These are phyloP conservation scores for Uropetala carovei DNA, from an alignment of 2,888 invertebrate genomes.

Conservation along the genomic window DNA sequence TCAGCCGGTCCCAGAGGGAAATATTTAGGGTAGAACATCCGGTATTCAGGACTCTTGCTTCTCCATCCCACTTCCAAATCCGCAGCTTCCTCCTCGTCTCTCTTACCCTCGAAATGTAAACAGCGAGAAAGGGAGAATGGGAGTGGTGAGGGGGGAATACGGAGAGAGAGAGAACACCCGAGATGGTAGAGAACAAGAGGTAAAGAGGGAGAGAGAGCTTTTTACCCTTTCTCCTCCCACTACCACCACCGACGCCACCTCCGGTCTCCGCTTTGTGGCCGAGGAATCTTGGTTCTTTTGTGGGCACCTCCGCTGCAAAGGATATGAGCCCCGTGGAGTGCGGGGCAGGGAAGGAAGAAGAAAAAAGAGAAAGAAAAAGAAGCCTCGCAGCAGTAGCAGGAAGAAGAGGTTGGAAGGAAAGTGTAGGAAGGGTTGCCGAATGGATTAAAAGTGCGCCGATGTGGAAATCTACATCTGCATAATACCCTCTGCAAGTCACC, in stretches of 20 bases:
- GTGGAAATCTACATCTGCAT: no score
- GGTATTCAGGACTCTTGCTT: neutral
- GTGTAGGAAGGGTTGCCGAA: no score
- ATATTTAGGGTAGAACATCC: constrained; percentile 24
- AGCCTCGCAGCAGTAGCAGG: no score
- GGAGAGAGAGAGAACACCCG: neutral
- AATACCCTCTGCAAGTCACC: no score
- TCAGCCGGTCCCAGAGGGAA: constrained; percentile 15
- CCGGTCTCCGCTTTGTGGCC: neutral
- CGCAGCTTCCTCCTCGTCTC: neutral
- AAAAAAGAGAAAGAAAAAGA: neutral
- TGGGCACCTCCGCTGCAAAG: neutral
- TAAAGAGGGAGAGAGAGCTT: no score
- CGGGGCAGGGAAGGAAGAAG: neutral
- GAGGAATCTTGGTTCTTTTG: constrained; percentile 28
- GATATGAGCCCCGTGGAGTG: neutral
- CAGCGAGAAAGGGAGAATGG: neutral
- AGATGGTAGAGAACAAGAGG: no score
- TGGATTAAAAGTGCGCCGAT: no score
- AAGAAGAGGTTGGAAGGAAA: no score
- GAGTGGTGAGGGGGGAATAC: neutral
- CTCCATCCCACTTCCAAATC: constrained; percentile 2
- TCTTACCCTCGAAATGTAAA: neutral
- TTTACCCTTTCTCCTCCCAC: no score
- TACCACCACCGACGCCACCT: neutral